Base-by-base conservation (phyloP, 2,888 invertebrate genomes). In the Phortica okadai region DNA sequence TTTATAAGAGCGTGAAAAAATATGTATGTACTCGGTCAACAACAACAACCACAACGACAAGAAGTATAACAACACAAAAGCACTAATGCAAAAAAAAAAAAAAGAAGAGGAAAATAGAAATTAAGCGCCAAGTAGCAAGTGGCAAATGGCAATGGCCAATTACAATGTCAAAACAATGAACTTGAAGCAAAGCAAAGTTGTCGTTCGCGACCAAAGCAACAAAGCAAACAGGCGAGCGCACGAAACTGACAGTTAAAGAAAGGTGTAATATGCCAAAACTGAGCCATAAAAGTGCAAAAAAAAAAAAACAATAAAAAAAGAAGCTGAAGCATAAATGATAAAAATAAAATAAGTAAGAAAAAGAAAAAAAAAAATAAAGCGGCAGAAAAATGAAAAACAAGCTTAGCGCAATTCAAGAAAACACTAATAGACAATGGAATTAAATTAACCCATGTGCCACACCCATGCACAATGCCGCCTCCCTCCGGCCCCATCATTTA, bases 341-440 rank as follows among this genome's bases (percentile, higher is more conserved):
- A 21, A 21, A 64, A 64, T 25, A n/a, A 16, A 5, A 62, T 6
- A 25, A 45, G 45, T 1, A n/a, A 67, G 1, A 44, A 11, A 7
- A 67, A 69, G n/a, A 14, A 45, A 69, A 21, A 69, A 45, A n/a
- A 59, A 7, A 59, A 59, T 7, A 21, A 25, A 21, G n/a, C 11
- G 33, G 14, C 21, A 21, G 33, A 64, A 64, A 70, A 70, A 14
- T 25, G 70, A 70, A 54, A 67, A 67, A 67, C 42, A 67, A 44
- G 67, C 44, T 67, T 67, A n/a, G 14, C n/a, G 14, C n/a, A 44
- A 67, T 44, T 14, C 25, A 50, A 16, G 45, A 8, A 33, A 54
- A 72, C n/a, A 72, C 56, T 72, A 56, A 72, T 69, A 72, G 54
- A 72, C 54, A 56, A 72, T 56, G 41, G 70, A 56, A 72, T 72